phyloP scores from a whole-genome alignment of 2,797 vertebrate genomes.

The Molossus alvarezi region DNA sequence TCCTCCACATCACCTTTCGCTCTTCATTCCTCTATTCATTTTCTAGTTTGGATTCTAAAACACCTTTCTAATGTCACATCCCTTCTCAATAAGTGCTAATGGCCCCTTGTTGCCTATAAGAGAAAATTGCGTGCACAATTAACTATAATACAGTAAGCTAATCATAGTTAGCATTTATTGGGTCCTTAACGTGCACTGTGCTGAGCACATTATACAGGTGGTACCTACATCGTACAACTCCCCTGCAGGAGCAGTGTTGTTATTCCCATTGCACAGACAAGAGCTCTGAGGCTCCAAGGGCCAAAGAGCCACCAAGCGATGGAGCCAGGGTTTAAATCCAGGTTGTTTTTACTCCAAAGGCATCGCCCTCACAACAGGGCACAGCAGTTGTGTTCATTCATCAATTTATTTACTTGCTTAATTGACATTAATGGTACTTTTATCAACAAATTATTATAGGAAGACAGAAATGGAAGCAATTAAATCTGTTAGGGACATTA shows the following conservation, averaged over 20 bases:
- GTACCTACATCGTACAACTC: neutral
- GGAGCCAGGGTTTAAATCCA: neutral
- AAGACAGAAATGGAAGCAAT: slow-evolving; percentile 28
- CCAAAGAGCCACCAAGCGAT: neutral
- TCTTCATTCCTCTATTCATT: slow-evolving; percentile 64
- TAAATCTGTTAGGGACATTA: neutral
- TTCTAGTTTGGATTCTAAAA: slow-evolving; percentile 64
- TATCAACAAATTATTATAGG: slow-evolving; percentile 8
- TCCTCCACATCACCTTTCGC: neutral
- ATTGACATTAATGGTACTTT: slow-evolving; percentile 32
- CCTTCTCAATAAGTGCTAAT: slow-evolving; percentile 79
- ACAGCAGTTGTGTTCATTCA: neutral
- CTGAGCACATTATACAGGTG: neutral
- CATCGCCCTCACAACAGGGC: neutral
- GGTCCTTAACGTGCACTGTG: neutral
- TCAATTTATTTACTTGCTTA: slow-evolving; percentile 34
- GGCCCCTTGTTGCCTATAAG: slow-evolving; percentile 75
- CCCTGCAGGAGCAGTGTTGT: neutral
- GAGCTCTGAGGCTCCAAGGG: neutral
- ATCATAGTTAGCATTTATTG: slow-evolving; percentile 74
- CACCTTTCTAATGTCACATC: slow-evolving; percentile 73
- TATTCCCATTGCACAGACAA: slow-evolving; percentile 62
- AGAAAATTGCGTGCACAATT: slow-evolving; percentile 77
- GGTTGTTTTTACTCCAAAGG: neutral
- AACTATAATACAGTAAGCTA: slow-evolving; percentile 71